Conservation (phyloP, 2,888 invertebrate species). For the Dolomedes plantarius region DNA sequence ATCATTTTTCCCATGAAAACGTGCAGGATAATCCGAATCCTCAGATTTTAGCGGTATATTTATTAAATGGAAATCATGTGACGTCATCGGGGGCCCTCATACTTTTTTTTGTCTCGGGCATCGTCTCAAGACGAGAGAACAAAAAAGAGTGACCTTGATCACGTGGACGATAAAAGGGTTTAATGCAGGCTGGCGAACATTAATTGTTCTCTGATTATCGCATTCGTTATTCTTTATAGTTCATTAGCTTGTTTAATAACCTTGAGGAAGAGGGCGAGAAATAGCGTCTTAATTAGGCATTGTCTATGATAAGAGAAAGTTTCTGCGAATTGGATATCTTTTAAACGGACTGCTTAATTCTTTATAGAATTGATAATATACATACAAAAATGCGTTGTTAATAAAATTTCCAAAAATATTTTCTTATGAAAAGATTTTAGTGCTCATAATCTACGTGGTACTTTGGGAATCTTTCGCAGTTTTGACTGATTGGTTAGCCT, state of each 20-base stretch:
- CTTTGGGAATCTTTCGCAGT: no score
- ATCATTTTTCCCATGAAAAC: background rate
- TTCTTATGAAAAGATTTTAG: no score
- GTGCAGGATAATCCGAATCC: background rate
- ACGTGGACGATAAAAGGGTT: background rate
- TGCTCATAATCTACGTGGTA: no score
- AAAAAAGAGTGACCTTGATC: background rate
- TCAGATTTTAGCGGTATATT: background rate
- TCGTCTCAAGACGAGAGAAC: no score
- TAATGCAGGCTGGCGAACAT: background rate
- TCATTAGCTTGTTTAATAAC: background rate
- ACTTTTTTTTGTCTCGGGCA: background rate
- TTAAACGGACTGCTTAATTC: no score
- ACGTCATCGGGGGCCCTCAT: background rate
- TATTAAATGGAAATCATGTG: background rate
- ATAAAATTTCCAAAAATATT: no score
- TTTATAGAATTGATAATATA: no score
- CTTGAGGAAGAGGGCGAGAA: background rate
- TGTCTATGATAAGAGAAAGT: no score
- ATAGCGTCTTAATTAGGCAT: background rate
- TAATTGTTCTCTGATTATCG: background rate
- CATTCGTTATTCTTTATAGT: background rate
- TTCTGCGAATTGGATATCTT: no score
- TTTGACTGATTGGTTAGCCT: no score
- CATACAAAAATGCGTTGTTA: no score